Evolutionary conservation across 2,113 vertebrate species (phyloP).

Genomic region (Leucoraja erinaceus): DNA sequence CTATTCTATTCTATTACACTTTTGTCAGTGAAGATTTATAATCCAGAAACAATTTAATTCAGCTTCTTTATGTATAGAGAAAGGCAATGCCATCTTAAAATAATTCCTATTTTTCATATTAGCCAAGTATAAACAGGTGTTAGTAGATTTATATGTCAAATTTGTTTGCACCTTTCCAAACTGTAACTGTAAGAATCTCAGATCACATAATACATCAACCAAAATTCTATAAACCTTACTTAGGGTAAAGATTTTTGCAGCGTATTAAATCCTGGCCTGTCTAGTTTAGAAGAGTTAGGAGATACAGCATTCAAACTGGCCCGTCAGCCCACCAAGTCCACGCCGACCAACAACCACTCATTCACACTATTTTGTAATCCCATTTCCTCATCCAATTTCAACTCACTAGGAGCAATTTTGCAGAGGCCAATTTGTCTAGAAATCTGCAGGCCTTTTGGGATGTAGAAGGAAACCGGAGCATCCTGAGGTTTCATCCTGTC

Average conservation of each 20-base stretch:
- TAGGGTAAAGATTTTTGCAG: not conserved
- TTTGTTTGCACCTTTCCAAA: no score
- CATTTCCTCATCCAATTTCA: no score
- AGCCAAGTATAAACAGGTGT: not conserved
- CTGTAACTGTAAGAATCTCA: not conserved
- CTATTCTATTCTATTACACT: not conserved
- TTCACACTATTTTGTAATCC: no score
- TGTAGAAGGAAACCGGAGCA: no score
- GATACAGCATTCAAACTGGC: no score
- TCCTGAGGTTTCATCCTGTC: no score
- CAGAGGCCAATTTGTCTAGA: no score
- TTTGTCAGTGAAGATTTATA: not conserved
- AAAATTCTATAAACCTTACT: not conserved
- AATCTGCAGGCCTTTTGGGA: no score
- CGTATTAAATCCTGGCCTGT: not conserved
- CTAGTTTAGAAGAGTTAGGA: no score
- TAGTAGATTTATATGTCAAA: not conserved
- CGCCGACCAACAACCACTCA: no score
- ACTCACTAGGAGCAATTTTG: no score
- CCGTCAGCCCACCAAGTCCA: no score
- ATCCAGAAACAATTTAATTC: not conserved
- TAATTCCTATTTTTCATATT: not conserved
- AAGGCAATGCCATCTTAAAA: not conserved
- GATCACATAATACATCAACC: not conserved
- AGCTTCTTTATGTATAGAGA: not conserved